Percentiles rank a stretch among this genome's conserved stretches.
These are phyloP conservation scores for Linurgus olivaceus DNA, from an alignment of 2,797 vertebrate genomes.

Conservation along the genomic window DNA sequence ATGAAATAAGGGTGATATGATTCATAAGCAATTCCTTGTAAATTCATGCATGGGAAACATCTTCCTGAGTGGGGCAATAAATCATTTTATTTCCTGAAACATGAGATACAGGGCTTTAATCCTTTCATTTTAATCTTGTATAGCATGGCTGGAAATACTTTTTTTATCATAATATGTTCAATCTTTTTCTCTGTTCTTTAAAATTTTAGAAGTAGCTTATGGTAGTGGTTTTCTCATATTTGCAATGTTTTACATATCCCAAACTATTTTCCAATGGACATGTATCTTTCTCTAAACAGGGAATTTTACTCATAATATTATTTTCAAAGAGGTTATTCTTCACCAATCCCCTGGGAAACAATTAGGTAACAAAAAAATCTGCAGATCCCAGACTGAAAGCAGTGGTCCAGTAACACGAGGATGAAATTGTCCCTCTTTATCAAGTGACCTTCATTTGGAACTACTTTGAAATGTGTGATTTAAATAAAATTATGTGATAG, in stretches of 20 bases:
- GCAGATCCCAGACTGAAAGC: neutral
- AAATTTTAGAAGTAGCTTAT: neutral
- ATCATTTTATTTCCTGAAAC: slow-evolving; percentile 9
- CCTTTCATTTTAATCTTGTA: neutral
- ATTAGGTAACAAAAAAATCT: neutral
- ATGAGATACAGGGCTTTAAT: neutral
- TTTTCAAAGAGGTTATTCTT: neutral
- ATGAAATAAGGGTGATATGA: neutral
- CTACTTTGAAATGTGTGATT: neutral
- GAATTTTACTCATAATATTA: neutral
- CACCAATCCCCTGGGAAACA: neutral
- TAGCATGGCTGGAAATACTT: neutral
- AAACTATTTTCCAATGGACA: neutral
- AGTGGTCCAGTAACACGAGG: rapidly evolving
- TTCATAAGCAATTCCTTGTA: neutral
- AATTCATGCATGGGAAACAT: neutral
- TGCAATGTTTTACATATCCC: neutral
- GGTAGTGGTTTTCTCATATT: neutral
- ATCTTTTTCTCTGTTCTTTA: neutral
- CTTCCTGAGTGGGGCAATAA: neutral
- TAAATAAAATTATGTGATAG: neutral
- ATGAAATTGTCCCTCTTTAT: neutral
- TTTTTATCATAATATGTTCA: neutral
- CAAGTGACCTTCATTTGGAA: neutral
- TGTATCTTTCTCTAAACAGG: neutral